phyloP scores from a whole-genome alignment of 2,113 vertebrate genomes.

The Salvelinus namaycush region DNA sequence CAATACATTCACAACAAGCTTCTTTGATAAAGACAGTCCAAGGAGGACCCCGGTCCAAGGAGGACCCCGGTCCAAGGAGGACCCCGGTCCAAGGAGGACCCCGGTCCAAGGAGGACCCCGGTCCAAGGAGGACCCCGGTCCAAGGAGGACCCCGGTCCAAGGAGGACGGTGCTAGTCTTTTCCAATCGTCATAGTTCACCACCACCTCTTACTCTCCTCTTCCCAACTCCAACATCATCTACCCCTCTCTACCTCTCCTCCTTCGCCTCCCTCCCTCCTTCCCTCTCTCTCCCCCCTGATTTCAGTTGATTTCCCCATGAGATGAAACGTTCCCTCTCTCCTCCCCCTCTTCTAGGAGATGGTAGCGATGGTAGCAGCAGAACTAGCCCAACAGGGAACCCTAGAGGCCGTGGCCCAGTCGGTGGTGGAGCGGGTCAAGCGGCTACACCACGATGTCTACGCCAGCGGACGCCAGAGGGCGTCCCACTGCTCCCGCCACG shows the following conservation, averaged over 20 bases:
- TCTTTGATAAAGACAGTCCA: too few species aligned
- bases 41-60: too few species aligned
- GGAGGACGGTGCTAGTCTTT: too few species aligned
- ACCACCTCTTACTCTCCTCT: background rate
- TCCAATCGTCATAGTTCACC: background rate
- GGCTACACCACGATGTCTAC: conserved; percentile 90
- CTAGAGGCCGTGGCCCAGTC: conserved; percentile 91
- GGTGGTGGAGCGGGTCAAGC: conserved; percentile 91
- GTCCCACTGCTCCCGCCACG: conserved; percentile 84
- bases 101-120: too few species aligned
- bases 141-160: too few species aligned
- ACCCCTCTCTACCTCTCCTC: background rate
- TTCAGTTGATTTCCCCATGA: background rate
- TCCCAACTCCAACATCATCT: background rate
- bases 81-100: too few species aligned
- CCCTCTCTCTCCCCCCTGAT: background rate
- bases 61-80: too few species aligned
- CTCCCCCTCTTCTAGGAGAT: conserved; percentile 80
- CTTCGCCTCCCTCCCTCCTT: background rate
- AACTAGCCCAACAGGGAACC: conserved; percentile 89
- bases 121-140: too few species aligned
- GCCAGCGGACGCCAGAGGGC: conserved; percentile 88
- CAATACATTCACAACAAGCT: too few species aligned
- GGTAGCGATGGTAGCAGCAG: conserved; percentile 95
- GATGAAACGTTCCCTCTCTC: background rate